phyloP scores from a whole-genome alignment of 2,888 invertebrate species.

The Limnephilus auricula region DNA sequence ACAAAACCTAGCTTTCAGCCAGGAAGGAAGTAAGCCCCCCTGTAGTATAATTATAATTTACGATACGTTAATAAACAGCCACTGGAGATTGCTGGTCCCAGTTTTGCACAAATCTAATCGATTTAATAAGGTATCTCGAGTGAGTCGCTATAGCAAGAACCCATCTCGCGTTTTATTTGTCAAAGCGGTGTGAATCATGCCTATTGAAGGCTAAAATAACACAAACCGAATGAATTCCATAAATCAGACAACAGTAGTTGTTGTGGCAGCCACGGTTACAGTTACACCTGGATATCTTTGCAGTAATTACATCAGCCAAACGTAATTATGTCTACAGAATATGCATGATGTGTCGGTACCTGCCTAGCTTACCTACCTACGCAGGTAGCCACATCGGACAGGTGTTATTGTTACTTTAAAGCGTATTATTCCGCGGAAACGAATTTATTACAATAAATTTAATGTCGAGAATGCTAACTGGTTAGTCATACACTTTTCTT shows the following conservation, averaged over 20 bases:
- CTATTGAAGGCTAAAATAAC: neutral
- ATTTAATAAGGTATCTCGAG: neutral
- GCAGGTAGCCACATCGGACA: neutral
- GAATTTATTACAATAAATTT: slow-evolving; percentile 30
- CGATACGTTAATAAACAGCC: too few species aligned
- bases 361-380: neutral
- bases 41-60: too few species aligned
- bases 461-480: neutral
- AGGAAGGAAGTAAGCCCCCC: too few species aligned
- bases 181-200: neutral
- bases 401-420: neutral
- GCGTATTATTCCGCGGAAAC: slow-evolving; percentile 20
- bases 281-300: neutral
- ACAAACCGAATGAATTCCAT: neutral
- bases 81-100: too few species aligned
- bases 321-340: neutral
- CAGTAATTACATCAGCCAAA: slow-evolving; percentile 6
- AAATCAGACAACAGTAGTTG: neutral
- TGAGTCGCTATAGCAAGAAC: neutral
- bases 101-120: neutral
- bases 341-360: neutral
- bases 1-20: too few species aligned
- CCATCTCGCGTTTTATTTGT: neutral
- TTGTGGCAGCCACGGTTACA: neutral
- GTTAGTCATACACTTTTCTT: slow-evolving; percentile 11